phyloP scores from a whole-genome alignment of 2,797 vertebrate species.

The Tamandua tetradactyla region DNA sequence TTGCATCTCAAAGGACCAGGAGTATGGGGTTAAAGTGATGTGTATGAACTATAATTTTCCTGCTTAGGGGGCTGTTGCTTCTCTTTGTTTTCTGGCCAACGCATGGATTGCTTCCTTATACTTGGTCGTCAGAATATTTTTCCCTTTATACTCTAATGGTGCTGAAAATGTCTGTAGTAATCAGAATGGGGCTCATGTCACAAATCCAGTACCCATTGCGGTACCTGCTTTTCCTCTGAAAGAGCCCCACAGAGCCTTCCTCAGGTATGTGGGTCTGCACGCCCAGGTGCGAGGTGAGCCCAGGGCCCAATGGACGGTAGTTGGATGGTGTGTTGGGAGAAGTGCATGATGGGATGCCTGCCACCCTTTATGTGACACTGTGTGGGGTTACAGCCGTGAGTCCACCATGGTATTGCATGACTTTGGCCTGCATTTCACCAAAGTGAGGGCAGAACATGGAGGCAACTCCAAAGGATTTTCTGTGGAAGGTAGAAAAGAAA shows the following conservation, averaged over 20 bases:
- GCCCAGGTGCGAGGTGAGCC: not conserved
- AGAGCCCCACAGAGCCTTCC: not conserved
- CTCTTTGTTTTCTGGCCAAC: not conserved
- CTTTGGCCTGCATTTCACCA: not conserved
- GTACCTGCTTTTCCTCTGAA: not conserved
- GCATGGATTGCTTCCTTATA: not conserved
- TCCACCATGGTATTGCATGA: not conserved
- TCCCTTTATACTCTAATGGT: not conserved
- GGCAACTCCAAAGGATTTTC: slow-evolving; percentile 23
- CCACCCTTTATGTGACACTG: not conserved
- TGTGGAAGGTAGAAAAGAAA: not conserved
- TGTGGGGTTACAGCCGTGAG: not conserved
- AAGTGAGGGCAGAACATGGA: not conserved
- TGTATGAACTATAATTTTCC: not conserved
- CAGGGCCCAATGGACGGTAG: not conserved
- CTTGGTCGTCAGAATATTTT: not conserved
- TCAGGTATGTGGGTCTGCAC: not conserved
- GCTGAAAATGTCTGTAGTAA: not conserved
- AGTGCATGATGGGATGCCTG: not conserved
- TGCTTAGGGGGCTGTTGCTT: not conserved
- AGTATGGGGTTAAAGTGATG: not conserved
- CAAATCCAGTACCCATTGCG: not conserved
- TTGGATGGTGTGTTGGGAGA: not conserved
- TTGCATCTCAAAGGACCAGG: not conserved
- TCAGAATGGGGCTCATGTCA: not conserved